Conservation (phyloP, 1,140 invertebrate genomes). For the Dolichoris vasculosae region DNA sequence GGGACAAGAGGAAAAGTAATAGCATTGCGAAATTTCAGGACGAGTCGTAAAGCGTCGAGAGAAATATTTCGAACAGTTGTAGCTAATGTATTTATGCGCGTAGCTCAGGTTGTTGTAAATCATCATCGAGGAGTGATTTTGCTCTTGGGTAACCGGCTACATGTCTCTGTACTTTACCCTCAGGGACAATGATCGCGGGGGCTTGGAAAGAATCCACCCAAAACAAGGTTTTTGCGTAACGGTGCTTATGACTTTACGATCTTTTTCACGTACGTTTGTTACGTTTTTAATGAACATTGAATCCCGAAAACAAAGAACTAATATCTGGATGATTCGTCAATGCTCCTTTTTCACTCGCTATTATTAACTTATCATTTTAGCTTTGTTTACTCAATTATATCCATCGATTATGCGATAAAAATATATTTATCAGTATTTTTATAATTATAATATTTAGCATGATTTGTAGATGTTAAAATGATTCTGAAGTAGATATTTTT, state of each 20-base stretch:
- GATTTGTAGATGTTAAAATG: too few species aligned
- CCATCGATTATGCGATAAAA: too few species aligned
- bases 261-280: neutral
- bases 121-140: slow-evolving; percentile 42
- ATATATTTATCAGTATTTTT: too few species aligned
- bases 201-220: neutral
- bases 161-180: neutral
- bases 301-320: neutral
- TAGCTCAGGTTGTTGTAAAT: slow-evolving; percentile 45
- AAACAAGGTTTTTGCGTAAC: slow-evolving; percentile 34
- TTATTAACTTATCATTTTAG: neutral
- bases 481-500: too few species aligned
- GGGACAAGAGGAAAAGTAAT: neutral
- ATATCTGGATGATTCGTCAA: neutral
- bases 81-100: slow-evolving; percentile 21
- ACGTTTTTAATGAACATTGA: neutral
- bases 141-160: neutral
- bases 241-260: slow-evolving; percentile 45
- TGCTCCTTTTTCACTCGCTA: neutral
- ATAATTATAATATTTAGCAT: too few species aligned
- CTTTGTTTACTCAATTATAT: neutral
- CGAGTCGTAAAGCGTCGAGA: slow-evolving; percentile 44
- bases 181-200: slow-evolving; percentile 20
- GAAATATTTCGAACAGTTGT: slow-evolving; percentile 19
- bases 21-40: slow-evolving; percentile 44